Evolutionary conservation across 2,113 vertebrate genomes (phyloP).

Genomic region (Anser cygnoides): DNA sequence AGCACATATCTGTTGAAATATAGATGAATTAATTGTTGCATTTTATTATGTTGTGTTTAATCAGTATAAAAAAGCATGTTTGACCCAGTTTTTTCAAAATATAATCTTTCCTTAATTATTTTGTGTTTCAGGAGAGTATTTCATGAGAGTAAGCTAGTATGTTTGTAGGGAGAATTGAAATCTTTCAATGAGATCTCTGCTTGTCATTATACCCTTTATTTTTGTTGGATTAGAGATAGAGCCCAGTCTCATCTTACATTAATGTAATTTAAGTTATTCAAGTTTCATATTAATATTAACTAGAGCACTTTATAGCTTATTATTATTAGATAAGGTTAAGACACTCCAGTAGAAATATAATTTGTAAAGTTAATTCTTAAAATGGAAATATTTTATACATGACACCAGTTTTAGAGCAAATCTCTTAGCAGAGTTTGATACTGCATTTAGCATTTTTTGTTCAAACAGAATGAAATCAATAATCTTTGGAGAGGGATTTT

Average conservation of each 20-base stretch:
- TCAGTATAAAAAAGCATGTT: neutral
- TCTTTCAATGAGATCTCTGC: neutral
- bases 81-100: neutral
- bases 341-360: neutral
- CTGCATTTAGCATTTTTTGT: neutral
- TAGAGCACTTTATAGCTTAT: neutral
- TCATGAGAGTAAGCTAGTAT: neutral
- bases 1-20: neutral
- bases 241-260: neutral
- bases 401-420: neutral
- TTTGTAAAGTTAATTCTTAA: conserved; percentile 30
- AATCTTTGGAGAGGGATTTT: neutral
- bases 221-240: conserved; percentile 1
- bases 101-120: neutral
- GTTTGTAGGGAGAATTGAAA: neutral
- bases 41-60: neutral
- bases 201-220: neutral
- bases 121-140: neutral
- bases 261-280: neutral
- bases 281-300: conserved; percentile 36
- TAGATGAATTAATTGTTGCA: neutral
- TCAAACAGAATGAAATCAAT: neutral
- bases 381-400: conserved; percentile 1
- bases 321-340: conserved; percentile 39
- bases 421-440: neutral